These are phyloP conservation scores for Engystomops pustulosus DNA, from an alignment of 2,113 vertebrate genomes.

Conservation along the genomic window DNA sequence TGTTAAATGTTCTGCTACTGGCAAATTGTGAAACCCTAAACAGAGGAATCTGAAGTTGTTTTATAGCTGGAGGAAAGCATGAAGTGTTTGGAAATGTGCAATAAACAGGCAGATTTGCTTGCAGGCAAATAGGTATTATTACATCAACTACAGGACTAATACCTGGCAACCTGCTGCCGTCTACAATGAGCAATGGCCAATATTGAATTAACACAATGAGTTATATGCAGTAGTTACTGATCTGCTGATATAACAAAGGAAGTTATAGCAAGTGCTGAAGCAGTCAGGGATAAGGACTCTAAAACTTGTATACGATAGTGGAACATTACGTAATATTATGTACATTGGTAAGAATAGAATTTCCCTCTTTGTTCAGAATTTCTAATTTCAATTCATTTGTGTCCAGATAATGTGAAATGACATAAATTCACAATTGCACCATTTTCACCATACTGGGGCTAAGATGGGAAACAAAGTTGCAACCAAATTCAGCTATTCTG, in stretches of 20 bases:
- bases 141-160: conserved; percentile 42
- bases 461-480: neutral
- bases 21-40: conserved; percentile 45
- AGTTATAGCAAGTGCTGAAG: conserved; percentile 17
- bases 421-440: too few species aligned
- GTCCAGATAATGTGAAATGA: too few species aligned
- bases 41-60: conserved; percentile 42
- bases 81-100: conserved; percentile 23
- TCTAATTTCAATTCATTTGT: too few species aligned
- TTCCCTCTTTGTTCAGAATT: neutral
- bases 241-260: conserved; percentile 8
- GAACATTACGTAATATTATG: too few species aligned
- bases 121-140: conserved; percentile 46
- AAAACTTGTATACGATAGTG: too few species aligned
- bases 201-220: conserved; percentile 19
- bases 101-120: conserved; percentile 41
- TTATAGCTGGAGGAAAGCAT: conserved; percentile 39
- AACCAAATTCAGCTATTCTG: neutral
- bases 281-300: neutral
- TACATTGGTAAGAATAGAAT: neutral
- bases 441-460: too few species aligned
- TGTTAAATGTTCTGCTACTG: conserved; percentile 55
- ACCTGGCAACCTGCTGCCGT: conserved; percentile 22
- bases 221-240: conserved; percentile 10
- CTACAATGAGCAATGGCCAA: conserved; percentile 10